Evolutionary conservation across 2,888 invertebrate species (phyloP).

Genomic region (Electrophaes corylata): DNA sequence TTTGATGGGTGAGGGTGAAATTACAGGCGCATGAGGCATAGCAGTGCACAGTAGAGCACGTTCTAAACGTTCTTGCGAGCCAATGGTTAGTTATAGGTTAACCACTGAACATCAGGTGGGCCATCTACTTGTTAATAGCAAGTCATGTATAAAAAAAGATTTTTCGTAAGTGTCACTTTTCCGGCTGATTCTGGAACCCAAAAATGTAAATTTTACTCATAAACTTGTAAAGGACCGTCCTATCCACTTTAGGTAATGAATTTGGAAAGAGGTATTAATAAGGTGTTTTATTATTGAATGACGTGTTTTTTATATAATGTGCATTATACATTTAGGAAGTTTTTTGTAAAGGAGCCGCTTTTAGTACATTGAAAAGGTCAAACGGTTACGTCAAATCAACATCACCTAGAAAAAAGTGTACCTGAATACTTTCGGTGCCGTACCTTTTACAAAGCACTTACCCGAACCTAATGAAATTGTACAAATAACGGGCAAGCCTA

Average conservation of each 20-base stretch:
- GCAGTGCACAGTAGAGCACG: too few relatives aligned
- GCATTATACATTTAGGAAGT: not conserved
- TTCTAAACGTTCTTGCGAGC: too few relatives aligned
- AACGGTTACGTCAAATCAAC: not conserved
- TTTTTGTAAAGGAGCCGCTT: not conserved
- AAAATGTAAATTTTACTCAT: constrained; percentile 33
- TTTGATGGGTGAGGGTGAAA: too few relatives aligned
- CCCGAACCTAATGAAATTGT: constrained; percentile 24
- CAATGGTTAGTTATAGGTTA: too few relatives aligned
- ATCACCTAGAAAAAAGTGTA: constrained; percentile 6
- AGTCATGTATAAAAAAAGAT: too few relatives aligned
- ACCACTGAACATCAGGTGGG: too few relatives aligned
- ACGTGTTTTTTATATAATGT: not conserved
- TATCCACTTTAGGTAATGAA: constrained; percentile 32
- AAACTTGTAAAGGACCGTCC: constrained; percentile 40
- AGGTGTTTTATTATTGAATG: constrained; percentile 12
- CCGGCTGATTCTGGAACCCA: constrained; percentile 9
- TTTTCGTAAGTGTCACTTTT: not conserved
- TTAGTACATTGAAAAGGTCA: not conserved
- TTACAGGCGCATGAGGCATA: too few relatives aligned
- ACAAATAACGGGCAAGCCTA: constrained; percentile 30
- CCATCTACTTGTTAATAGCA: too few relatives aligned
- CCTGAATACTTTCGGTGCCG: constrained; percentile 7
- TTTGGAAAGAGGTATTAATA: constrained; percentile 29
- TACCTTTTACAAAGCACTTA: constrained; percentile 21